A percentile compares a stretch with the other conserved stretches of the same genome.
phyloP scores from a whole-genome alignment of 2,797 vertebrate genomes.

The Tangara arthus region DNA sequence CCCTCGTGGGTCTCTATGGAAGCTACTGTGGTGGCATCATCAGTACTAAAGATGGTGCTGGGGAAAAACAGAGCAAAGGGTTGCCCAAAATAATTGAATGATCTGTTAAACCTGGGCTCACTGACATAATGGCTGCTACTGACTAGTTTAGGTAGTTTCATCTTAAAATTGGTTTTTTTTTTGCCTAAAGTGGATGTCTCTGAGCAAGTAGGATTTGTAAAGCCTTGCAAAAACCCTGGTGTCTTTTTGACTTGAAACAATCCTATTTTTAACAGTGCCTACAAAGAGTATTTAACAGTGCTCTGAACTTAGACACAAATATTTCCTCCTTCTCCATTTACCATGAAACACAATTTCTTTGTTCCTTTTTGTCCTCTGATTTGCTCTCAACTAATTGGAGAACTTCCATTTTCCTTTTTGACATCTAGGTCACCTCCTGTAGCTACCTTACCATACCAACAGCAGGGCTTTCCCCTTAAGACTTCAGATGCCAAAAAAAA shows the following conservation, averaged over 20 bases:
- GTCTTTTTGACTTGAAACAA: neutral
- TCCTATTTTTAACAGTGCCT: neutral
- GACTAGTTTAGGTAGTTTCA: neutral
- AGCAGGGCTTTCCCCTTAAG: neutral
- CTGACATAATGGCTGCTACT: neutral
- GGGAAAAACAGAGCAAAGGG: neutral
- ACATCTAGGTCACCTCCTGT: neutral
- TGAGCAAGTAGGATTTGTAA: neutral
- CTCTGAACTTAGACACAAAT: neutral
- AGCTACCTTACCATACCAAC: neutral
- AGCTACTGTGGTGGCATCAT: neutral
- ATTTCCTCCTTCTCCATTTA: neutral
- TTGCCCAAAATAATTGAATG: neutral
- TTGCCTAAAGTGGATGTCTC: neutral
- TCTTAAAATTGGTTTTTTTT: neutral
- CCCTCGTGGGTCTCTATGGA: neutral
- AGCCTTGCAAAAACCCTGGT: neutral
- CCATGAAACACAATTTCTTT: neutral
- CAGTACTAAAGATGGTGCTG: neutral
- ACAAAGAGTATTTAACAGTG: neutral
- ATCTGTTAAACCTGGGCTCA: neutral
- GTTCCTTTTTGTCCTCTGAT: neutral
- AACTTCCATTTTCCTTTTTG: neutral
- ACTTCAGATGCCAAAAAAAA: neutral
- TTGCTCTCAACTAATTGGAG: neutral